Conservation (phyloP, 2,113 vertebrate genomes). For the Chaenogobius annularis region DNA sequence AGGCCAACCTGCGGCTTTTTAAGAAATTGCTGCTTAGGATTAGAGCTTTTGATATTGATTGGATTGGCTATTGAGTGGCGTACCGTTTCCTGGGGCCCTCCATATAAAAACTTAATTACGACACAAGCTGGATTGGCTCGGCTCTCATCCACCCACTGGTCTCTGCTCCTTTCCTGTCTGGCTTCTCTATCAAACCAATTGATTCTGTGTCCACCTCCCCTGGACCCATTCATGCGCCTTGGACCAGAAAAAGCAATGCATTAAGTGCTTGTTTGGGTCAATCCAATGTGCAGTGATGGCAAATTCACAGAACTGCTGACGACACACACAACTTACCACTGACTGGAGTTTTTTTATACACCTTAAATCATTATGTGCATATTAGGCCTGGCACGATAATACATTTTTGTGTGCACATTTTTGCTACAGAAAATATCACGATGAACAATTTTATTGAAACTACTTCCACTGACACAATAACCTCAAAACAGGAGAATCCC, state of each 20-base stretch:
- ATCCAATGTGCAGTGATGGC: constrained; percentile 78
- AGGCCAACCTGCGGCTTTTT: constrained; percentile 28
- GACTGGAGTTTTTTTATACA: constrained; percentile 40
- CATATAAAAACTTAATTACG: constrained; percentile 66
- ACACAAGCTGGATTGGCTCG: constrained; percentile 49
- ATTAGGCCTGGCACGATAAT: constrained; percentile 15
- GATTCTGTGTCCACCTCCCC: constrained; percentile 57
- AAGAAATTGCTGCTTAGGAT: constrained; percentile 40
- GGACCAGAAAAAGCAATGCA: constrained; percentile 71
- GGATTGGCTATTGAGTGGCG: constrained; percentile 60
- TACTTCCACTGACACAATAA: too few species aligned
- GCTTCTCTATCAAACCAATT: constrained; percentile 53
- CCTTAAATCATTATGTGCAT: constrained; percentile 34
- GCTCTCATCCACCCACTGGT: constrained; percentile 16
- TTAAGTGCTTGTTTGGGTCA: constrained; percentile 82
- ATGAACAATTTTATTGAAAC: too few species aligned
- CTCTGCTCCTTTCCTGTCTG: constrained; percentile 8
- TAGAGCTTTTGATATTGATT: constrained; percentile 60
- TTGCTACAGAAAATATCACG: too few species aligned
- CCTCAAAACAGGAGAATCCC: too few species aligned
- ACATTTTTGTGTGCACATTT: too few species aligned
- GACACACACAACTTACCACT: constrained; percentile 63
- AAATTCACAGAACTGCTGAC: constrained; percentile 78
- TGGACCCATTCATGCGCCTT: constrained; percentile 43
- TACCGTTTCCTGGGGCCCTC: constrained; percentile 43